A percentile compares a stretch with the other conserved stretches of the same genome.
These are phyloP conservation scores for Tyria jacobaeae DNA, from an alignment of 2,888 invertebrate genomes.

Conservation along the genomic window DNA sequence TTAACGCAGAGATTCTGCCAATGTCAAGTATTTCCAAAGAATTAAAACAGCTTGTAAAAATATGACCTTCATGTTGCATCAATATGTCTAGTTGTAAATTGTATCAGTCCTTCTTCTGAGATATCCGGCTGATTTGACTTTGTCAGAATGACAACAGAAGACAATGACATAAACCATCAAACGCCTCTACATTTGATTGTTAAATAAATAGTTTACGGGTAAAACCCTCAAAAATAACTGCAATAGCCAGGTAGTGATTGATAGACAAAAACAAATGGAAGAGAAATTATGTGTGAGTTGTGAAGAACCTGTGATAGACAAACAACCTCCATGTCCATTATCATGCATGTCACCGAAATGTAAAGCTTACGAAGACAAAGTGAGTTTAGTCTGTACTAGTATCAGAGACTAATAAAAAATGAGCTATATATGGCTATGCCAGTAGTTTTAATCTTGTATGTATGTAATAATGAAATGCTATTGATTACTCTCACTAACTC, in stretches of 20 bases:
- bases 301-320: constrained; percentile 60
- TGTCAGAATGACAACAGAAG: background rate
- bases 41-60: no score
- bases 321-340: constrained; percentile 66
- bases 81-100: no score
- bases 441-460: no score
- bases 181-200: background rate
- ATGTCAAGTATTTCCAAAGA: no score
- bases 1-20: no score
- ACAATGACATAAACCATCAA: background rate
- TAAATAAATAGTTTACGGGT: background rate
- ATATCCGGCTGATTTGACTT: background rate
- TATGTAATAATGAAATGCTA: no score
- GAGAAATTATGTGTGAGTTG: constrained; percentile 62
- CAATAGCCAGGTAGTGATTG: background rate
- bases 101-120: no score
- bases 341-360: constrained; percentile 69
- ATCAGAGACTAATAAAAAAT: no score
- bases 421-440: no score
- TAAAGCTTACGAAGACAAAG: constrained; percentile 56
- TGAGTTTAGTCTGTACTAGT: no score
- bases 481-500: no score
- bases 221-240: background rate
- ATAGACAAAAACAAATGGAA: constrained; percentile 52
- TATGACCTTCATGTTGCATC: no score